Conservation (phyloP, 2,113 vertebrate species). For the Lamprotornis superbus region DNA sequence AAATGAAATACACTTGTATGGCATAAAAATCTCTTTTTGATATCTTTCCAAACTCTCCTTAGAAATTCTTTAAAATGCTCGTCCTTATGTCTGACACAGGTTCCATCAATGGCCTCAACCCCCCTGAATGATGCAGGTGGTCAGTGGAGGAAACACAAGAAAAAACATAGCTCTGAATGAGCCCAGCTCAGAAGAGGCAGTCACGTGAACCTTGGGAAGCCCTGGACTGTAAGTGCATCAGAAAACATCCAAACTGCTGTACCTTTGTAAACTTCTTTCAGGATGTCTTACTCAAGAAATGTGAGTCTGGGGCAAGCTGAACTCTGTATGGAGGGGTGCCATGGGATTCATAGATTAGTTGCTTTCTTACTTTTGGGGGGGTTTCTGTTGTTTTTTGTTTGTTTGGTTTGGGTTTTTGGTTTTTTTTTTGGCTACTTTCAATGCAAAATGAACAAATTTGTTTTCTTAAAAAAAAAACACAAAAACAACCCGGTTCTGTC, state of each 20-base stretch:
- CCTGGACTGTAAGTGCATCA: neutral
- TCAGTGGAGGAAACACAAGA: neutral
- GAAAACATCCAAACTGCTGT: neutral
- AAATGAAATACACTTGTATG: neutral
- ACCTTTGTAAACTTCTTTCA: neutral
- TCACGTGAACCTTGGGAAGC: neutral
- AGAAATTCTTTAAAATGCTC: neutral
- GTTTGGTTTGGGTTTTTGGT: neutral
- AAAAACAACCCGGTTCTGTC: neutral
- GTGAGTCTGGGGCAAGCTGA: neutral
- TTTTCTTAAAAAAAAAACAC: neutral
- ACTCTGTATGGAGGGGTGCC: too few relatives aligned
- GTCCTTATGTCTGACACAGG: neutral
- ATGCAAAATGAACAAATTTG: neutral
- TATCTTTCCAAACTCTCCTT: neutral
- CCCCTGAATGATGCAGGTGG: rapidly evolving
- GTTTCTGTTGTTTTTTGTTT: neutral
- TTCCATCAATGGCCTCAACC: neutral
- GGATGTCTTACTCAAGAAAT: neutral
- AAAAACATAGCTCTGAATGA: neutral
- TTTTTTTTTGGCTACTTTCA: neutral
- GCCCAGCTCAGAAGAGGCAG: neutral
- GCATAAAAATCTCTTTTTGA: neutral
- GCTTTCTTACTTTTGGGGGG: neutral
- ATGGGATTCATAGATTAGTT: neutral